Percentiles rank a stretch among this genome's conserved stretches.
These are phyloP conservation scores for Recurvirostra avosetta DNA, from an alignment of 2,113 vertebrate genomes.

Conservation along the genomic window DNA sequence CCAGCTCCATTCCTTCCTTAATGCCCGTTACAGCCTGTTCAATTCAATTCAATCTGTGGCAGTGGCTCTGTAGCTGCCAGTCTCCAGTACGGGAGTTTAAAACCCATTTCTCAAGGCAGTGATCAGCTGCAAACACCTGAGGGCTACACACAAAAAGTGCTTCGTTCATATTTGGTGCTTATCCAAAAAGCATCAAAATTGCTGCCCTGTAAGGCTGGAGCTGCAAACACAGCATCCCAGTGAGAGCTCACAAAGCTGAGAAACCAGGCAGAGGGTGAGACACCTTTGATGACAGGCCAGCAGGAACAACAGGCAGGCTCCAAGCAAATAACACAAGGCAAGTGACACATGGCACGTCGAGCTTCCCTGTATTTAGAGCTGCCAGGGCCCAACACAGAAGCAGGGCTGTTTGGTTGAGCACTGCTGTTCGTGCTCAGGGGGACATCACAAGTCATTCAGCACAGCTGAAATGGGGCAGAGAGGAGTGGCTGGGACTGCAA, in stretches of 20 bases:
- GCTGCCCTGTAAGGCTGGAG: not conserved
- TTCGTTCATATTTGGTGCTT: not conserved
- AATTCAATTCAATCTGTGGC: not conserved
- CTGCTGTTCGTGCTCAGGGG: not conserved
- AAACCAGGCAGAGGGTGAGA: not conserved
- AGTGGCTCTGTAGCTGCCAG: not conserved
- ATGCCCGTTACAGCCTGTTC: too few species aligned
- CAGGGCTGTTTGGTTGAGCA: too few species aligned
- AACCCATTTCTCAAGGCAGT: not conserved
- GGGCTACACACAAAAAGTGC: not conserved
- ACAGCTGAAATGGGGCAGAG: not conserved
- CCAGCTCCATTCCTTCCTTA: not conserved
- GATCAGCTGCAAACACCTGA: not conserved
- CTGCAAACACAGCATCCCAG: not conserved
- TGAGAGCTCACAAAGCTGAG: not conserved
- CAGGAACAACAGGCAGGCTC: not conserved
- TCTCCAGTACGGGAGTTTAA: not conserved
- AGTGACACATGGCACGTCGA: too few species aligned
- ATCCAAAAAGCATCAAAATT: not conserved
- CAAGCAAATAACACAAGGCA: not conserved
- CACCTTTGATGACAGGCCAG: not conserved
- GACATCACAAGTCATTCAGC: not conserved
- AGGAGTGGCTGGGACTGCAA: too few species aligned
- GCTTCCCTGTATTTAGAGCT: too few species aligned
- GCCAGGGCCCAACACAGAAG: not conserved